Conservation (phyloP, 1,140 invertebrate genomes). For the Drosophila melanogaster region DNA sequence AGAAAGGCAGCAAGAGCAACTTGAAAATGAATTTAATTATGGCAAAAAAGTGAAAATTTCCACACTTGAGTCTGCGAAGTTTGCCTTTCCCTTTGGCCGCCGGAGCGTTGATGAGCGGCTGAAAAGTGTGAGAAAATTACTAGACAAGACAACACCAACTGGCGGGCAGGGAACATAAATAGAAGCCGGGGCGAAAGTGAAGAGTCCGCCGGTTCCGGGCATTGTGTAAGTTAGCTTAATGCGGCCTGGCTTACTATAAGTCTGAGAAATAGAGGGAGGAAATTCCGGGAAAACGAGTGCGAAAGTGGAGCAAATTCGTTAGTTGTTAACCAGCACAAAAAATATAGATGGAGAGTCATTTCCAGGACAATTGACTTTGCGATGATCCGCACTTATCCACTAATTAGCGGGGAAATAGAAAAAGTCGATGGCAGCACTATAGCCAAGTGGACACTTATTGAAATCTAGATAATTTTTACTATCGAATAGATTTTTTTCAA, state of each 20-base stretch:
- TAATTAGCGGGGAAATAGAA: conserved; percentile 51
- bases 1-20: conserved; percentile 58
- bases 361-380: conserved; percentile 46
- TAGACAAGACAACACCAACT: conserved; percentile 69
- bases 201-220: conserved; percentile 40
- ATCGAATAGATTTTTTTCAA: neutral
- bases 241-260: conserved; percentile 31
- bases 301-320: conserved; percentile 30
- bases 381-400: conserved; percentile 56
- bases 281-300: conserved; percentile 25
- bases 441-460: conserved; percentile 55
- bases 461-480: conserved; percentile 7
- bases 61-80: conserved; percentile 79
- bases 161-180: conserved; percentile 59
- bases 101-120: conserved; percentile 65
- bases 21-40: conserved; percentile 83
- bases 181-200: conserved; percentile 56
- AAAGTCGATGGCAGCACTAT: conserved; percentile 19
- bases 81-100: conserved; percentile 52
- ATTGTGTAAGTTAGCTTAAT: conserved; percentile 48
- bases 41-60: conserved; percentile 80
- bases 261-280: conserved; percentile 10
- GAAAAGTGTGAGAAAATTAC: conserved; percentile 75
- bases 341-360: conserved; percentile 18
- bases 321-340: conserved; percentile 11